Evolutionary conservation across 2,797 vertebrate species (phyloP).

Genomic region (Helostoma temminkii): DNA sequence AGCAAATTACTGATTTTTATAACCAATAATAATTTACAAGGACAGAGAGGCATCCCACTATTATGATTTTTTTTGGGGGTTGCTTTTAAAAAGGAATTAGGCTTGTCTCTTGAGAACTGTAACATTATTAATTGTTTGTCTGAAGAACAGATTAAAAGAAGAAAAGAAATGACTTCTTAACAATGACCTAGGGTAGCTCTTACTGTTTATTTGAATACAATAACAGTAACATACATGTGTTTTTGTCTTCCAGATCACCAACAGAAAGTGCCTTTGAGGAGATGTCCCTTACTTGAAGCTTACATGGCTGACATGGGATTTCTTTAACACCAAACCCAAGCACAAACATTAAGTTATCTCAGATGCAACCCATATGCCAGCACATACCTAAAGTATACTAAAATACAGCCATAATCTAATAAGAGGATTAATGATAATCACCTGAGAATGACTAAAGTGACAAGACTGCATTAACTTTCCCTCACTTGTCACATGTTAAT

Average conservation of each 20-base stretch:
- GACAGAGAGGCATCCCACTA: not conserved
- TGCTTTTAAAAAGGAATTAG: no score
- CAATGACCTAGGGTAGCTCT: conserved; percentile 1
- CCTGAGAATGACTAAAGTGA: conserved; percentile 70
- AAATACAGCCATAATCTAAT: conserved; percentile 53
- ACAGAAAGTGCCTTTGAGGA: conserved; percentile 83
- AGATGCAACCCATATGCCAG: conserved; percentile 77
- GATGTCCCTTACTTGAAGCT: conserved; percentile 71
- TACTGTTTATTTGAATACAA: not conserved
- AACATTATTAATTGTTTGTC: conserved; percentile 33
- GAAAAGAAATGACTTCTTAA: not conserved
- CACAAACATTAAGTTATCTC: conserved; percentile 79
- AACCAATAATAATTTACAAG: not conserved
- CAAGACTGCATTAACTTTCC: conserved; percentile 70
- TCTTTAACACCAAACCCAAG: conserved; percentile 71
- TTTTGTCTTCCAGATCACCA: conserved; percentile 77
- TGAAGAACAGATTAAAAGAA: conserved; percentile 12
- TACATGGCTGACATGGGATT: conserved; percentile 59
- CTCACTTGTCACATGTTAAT: conserved; percentile 71
- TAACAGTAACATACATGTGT: conserved; percentile 1
- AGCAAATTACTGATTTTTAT: not conserved
- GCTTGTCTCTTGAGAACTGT: conserved; percentile 9
- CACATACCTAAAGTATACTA: conserved; percentile 57
- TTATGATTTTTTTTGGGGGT: not conserved
- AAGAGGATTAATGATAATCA: conserved; percentile 59